Conservation (phyloP, 2,888 invertebrate species). For the Apamea monoglypha region DNA sequence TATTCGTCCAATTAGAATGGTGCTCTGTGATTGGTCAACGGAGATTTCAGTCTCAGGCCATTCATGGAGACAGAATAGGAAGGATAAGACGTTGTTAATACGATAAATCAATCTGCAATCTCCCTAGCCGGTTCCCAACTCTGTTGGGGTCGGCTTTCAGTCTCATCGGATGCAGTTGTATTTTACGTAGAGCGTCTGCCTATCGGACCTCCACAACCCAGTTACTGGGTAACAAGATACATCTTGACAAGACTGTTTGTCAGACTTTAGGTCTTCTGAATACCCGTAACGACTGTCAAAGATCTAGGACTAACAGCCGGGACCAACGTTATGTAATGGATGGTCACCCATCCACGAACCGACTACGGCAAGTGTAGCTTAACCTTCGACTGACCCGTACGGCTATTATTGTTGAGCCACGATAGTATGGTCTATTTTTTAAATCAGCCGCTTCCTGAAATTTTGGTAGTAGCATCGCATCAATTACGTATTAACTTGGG, state of each 20-base stretch:
- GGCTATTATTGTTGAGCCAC: not conserved
- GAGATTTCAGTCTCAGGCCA: constrained; percentile 74
- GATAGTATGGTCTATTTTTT: not conserved
- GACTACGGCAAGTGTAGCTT: not conserved
- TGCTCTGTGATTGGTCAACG: constrained; percentile 78
- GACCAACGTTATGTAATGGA: not conserved
- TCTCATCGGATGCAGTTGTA: not conserved
- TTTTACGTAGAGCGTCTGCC: not conserved
- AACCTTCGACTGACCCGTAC: not conserved
- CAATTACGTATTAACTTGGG: too few species aligned
- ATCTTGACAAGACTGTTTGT: not conserved
- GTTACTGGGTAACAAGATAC: not conserved
- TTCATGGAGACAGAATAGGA: constrained; percentile 60
- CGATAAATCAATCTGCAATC: not conserved
- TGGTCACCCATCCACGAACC: not conserved
- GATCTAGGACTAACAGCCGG: not conserved
- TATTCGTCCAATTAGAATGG: constrained; percentile 80
- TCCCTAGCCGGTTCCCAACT: not conserved
- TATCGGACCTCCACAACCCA: not conserved
- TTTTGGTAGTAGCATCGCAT: too few species aligned
- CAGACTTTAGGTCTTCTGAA: not conserved
- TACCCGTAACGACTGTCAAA: not conserved
- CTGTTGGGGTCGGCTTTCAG: not conserved
- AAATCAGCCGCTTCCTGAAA: too few species aligned
- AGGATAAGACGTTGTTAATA: constrained; percentile 62